phyloP scores from a whole-genome alignment of 2,888 invertebrate genomes.

The Bombylius major region DNA sequence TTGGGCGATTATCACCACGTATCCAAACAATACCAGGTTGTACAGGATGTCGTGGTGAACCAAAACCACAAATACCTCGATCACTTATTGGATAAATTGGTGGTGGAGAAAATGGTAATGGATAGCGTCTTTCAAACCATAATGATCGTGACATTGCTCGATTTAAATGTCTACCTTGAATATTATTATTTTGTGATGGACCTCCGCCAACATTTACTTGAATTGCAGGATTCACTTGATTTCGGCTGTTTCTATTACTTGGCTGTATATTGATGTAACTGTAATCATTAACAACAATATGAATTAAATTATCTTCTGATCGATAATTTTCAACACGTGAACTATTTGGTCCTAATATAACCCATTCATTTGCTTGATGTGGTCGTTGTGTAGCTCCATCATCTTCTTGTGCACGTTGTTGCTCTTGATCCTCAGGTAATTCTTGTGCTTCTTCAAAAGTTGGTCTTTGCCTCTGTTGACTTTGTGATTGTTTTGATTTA shows the following conservation, averaged over 20 bases:
- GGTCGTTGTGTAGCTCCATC: not conserved
- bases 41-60: constrained; percentile 27
- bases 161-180: not conserved
- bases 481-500: not conserved
- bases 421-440: not conserved
- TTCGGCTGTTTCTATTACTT: not conserved
- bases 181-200: not conserved
- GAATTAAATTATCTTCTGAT: constrained; percentile 4
- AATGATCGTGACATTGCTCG: constrained; percentile 8
- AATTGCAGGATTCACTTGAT: not conserved
- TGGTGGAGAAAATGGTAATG: constrained; percentile 9
- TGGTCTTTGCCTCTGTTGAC: not conserved
- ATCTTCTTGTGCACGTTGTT: not conserved
- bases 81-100: constrained; percentile 24
- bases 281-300: constrained; percentile 9
- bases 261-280: constrained; percentile 7
- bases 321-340: not conserved
- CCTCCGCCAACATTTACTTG: not conserved
- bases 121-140: constrained; percentile 11
- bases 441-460: not conserved
- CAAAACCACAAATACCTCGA: constrained; percentile 33
- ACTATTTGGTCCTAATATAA: not conserved
- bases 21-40: constrained; percentile 33
- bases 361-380: not conserved
- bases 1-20: constrained; percentile 29